Base-by-base conservation (phyloP, 1,140 invertebrate genomes). In the Brachionus rubens region DNA sequence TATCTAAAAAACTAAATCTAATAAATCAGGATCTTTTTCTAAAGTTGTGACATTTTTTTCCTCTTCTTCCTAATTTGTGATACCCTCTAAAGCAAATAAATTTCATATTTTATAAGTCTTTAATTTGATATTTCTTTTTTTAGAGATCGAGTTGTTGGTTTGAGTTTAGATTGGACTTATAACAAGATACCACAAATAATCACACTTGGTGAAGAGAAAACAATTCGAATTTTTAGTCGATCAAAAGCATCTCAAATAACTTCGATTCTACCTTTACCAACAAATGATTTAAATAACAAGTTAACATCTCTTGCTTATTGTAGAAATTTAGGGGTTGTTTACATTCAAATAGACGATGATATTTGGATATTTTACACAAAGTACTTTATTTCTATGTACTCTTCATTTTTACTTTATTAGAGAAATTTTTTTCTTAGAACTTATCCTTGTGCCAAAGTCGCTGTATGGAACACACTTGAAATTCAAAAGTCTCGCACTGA, bases 361-460 rank as follows among this genome's bases (percentile, higher is more conserved):
- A 80, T 85, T 14, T 84, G 83, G 83, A 79, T 85, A n/a, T 85
- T 84, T 77, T 84, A 82, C 41, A 80, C 82, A n/a, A 81, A 82
- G 82, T 83, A 62, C n/a, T 16, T 41, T 40, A 33, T 76, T 30
- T 7, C 21, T 40, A 78, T 16, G 21, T 14, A 7, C n/a, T 14
- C n/a, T n/a, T 5, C 19, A 6, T 40, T 9, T 5, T 6, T 30
- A 30, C 19, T 46, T 30, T 16, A 10, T 75, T 5, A 30, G 3
- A 5, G 9, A 36, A 36, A 9, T 3, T 62, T 62, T 48, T 43
- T 59, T 78, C 67, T 10, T 76, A 83, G 83, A 54, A 83, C 83
- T 67, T 82, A 84, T 76, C 83, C 83, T 6, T 79, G 81, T 33
- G 82, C 82, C 72, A 77, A 82, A 36, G 80, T 83, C 43, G 80